Evolutionary conservation across 2,113 vertebrate genomes (phyloP).

Genomic region (Cathartes aura): DNA sequence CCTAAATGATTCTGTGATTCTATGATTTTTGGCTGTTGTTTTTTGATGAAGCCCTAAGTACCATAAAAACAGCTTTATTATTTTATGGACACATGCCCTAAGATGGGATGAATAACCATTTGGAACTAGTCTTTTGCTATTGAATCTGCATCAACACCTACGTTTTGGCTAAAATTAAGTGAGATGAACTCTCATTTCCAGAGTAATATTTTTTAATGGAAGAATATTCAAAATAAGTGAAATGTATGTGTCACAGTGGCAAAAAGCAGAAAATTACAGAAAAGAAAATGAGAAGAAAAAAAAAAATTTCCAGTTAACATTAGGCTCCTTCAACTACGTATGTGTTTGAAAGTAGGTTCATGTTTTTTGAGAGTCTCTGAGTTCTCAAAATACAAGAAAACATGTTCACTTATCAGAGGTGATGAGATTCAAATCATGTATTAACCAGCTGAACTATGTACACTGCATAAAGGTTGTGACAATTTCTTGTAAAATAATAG

Average conservation of each 20-base stretch:
- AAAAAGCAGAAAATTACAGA: background rate
- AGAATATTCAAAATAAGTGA: background rate
- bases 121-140: background rate
- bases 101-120: background rate
- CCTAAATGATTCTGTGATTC: background rate
- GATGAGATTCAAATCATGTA: constrained; percentile 3
- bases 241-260: background rate
- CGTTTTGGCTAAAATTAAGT: background rate
- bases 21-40: background rate
- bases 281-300: background rate
- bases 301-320: background rate
- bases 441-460: constrained; percentile 54
- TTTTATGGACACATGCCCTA: background rate
- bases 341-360: background rate
- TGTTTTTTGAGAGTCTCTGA: background rate
- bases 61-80: background rate
- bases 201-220: background rate
- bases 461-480: constrained; percentile 49
- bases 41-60: background rate
- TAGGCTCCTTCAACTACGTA: background rate
- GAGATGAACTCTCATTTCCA: background rate
- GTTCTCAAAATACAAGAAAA: constrained; percentile 7
- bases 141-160: background rate
- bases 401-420: background rate
- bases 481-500: constrained; percentile 72